Percentiles rank a stretch among this genome's conserved stretches.
phyloP scores from a whole-genome alignment of 2,888 invertebrate genomes.

The Saturnia pavonia region DNA sequence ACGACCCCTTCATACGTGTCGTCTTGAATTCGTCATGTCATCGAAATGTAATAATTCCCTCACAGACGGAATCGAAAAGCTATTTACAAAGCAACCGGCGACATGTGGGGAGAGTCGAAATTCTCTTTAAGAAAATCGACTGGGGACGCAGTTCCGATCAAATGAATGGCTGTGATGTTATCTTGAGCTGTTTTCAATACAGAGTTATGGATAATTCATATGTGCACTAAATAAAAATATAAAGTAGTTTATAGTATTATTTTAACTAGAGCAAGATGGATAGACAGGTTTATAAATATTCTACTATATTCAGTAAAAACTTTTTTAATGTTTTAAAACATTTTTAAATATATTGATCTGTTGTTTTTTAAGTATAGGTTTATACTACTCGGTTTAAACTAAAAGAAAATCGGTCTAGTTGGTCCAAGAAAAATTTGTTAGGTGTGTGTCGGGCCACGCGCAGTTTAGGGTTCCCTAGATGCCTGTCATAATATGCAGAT shows the following conservation, averaged over 20 bases:
- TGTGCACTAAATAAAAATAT: background rate
- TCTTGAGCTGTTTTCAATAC: slow-evolving; percentile 23
- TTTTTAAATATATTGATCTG: too few species aligned
- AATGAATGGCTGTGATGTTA: slow-evolving; percentile 46
- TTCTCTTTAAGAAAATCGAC: slow-evolving; percentile 57
- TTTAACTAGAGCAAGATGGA: background rate
- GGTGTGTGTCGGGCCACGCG: too few species aligned
- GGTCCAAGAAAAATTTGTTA: too few species aligned
- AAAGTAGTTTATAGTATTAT: background rate
- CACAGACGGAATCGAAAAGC: slow-evolving; percentile 58
- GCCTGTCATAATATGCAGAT: too few species aligned
- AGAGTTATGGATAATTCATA: slow-evolving; percentile 16
- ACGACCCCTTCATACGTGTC: slow-evolving; percentile 51
- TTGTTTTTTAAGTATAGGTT: too few species aligned
- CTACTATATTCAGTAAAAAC: too few species aligned
- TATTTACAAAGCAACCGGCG: slow-evolving; percentile 69
- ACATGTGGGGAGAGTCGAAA: slow-evolving; percentile 46
- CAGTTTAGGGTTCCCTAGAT: too few species aligned
- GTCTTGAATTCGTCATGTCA: slow-evolving; percentile 76
- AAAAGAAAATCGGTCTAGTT: too few species aligned
- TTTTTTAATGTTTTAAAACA: too few species aligned
- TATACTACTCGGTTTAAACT: too few species aligned
- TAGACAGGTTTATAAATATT: too few species aligned
- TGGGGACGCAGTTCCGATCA: slow-evolving; percentile 44
- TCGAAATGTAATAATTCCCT: slow-evolving; percentile 78